A percentile compares a stretch with the other conserved stretches of the same genome.
phyloP scores from a whole-genome alignment of 2,888 invertebrate genomes.

The Dexiosoma caninum region DNA sequence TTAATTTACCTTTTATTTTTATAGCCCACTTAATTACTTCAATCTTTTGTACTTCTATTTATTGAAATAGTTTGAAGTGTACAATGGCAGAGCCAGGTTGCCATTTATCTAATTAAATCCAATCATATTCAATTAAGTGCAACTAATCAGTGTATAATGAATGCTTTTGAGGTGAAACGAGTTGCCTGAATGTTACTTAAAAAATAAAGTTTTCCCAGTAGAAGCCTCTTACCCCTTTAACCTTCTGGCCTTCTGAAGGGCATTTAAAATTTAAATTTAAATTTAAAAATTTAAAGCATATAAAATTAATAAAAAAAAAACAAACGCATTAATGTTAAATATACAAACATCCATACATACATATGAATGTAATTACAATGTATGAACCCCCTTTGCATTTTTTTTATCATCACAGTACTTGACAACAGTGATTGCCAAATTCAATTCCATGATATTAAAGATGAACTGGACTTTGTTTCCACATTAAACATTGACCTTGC shows the following conservation, averaged over 20 bases:
- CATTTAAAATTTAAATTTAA: too few relatives aligned
- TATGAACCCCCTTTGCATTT: too few relatives aligned
- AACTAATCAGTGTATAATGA: conserved; percentile 41
- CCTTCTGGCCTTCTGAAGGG: too few relatives aligned
- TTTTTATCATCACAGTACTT: too few relatives aligned
- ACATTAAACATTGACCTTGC: conserved; percentile 38
- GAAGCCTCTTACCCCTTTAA: too few relatives aligned
- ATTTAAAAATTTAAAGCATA: too few relatives aligned
- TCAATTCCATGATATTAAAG: neutral
- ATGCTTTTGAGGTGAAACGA: neutral
- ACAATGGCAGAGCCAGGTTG: neutral
- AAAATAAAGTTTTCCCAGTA: too few relatives aligned
- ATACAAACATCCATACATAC: too few relatives aligned
- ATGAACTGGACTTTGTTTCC: conserved; percentile 8
- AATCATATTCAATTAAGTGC: conserved; percentile 55
- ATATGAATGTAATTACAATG: too few relatives aligned
- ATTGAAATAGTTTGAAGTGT: conserved; percentile 13
- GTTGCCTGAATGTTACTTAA: too few relatives aligned
- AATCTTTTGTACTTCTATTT: neutral
- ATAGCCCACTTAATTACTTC: neutral
- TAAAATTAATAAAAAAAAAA: too few relatives aligned
- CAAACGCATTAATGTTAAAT: too few relatives aligned
- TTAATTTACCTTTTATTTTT: neutral
- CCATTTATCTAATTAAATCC: conserved; percentile 56
- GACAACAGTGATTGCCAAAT: neutral